A percentile compares a stretch with the other conserved stretches of the same genome.
Evolutionary conservation across 2,888 invertebrate genomes (phyloP).

Genomic region (Galerucella pusilla): DNA sequence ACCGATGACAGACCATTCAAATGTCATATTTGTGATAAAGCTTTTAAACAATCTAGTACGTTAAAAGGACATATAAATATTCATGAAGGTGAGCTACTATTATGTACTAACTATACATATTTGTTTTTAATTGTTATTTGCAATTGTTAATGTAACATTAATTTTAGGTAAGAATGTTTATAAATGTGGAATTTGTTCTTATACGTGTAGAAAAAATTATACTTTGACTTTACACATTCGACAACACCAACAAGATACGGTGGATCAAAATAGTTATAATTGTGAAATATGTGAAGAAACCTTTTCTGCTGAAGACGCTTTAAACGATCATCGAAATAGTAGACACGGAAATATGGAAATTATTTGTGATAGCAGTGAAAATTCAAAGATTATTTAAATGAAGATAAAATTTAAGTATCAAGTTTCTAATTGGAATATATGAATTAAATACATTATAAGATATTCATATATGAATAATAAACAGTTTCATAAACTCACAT

Average conservation of each 20-base stretch:
- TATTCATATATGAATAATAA: too few species aligned
- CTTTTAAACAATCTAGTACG: conserved; percentile 57
- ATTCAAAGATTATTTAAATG: conserved; percentile 7
- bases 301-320: conserved; percentile 37
- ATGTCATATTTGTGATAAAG: conserved; percentile 58
- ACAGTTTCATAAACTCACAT: too few species aligned
- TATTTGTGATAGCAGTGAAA: background rate
- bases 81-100: conserved; percentile 55
- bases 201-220: conserved; percentile 58
- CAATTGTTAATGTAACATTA: conserved; percentile 26
- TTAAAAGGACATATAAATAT: conserved; percentile 59
- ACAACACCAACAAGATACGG: conserved; percentile 50
- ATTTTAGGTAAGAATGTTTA: conserved; percentile 58
- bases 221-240: conserved; percentile 59
- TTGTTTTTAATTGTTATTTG: background rate
- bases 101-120: conserved; percentile 9
- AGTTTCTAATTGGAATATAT: background rate
- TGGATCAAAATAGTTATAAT: conserved; percentile 26
- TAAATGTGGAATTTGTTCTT: conserved; percentile 58
- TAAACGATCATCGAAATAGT: conserved; percentile 37
- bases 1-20: conserved; percentile 58
- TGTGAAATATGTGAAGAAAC: conserved; percentile 40
- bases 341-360: conserved; percentile 8
- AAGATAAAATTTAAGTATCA: background rate
- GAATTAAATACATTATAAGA: too few species aligned